Conservation (phyloP, 2,797 vertebrate genomes). For the Myotis vivesi region DNA sequence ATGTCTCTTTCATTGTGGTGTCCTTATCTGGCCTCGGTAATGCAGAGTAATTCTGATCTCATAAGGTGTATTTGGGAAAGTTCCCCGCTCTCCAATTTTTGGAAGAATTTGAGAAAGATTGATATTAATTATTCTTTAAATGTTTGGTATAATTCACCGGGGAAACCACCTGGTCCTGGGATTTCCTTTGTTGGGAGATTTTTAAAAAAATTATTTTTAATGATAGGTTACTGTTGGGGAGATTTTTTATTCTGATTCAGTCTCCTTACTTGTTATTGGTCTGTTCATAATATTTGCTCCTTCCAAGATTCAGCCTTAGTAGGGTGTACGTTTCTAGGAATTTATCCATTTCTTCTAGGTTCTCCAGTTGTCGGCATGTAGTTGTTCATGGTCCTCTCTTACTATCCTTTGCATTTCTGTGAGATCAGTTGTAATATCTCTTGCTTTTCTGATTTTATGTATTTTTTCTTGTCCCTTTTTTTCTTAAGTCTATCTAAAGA, state of each 20-base stretch:
- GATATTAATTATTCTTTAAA: neutral
- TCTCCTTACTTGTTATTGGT: neutral
- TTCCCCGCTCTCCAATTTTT: neutral
- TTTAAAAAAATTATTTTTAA: neutral
- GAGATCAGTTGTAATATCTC: neutral
- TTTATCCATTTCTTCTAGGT: no score
- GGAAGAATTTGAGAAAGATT: neutral
- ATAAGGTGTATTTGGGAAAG: neutral
- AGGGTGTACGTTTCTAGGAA: neutral
- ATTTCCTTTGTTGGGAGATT: neutral
- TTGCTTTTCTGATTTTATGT: neutral
- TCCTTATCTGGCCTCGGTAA: neutral
- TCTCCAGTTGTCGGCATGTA: no score
- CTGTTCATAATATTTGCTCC: neutral
- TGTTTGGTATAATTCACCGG: neutral
- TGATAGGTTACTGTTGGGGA: neutral
- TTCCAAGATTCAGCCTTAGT: neutral
- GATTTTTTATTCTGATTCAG: neutral
- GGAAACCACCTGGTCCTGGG: neutral
- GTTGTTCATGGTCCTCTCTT: no score
- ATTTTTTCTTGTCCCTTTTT: neutral
- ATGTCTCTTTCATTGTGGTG: neutral
- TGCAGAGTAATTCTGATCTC: neutral
- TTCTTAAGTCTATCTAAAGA: neutral
- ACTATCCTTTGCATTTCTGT: neutral